Percentiles rank a stretch among this genome's conserved stretches.
phyloP scores from a whole-genome alignment of 2,113 vertebrate species.

The Myotis brandtii region DNA sequence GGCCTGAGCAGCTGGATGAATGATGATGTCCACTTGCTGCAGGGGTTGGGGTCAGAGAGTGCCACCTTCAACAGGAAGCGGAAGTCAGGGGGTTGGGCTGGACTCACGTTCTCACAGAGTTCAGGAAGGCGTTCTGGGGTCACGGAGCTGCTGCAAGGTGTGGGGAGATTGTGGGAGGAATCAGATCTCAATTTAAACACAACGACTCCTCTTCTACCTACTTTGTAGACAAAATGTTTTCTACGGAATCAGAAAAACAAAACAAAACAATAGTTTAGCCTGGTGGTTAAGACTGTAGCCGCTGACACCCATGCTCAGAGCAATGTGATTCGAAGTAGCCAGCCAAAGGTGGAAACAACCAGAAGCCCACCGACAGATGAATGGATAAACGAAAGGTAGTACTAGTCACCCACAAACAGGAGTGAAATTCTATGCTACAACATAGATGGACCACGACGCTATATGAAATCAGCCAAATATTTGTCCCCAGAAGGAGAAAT shows the following conservation, averaged over 20 bases:
- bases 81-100: background rate
- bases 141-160: accelerated
- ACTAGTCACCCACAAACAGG: background rate
- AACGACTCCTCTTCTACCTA: background rate
- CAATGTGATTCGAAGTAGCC: background rate
- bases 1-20: background rate
- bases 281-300: background rate
- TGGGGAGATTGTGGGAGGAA: background rate
- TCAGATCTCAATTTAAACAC: background rate
- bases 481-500: background rate
- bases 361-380: background rate
- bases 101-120: background rate
- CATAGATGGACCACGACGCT: accelerated
- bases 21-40: background rate
- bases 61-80: background rate
- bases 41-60: no score
- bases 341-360: background rate
- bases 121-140: background rate
- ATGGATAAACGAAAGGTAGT: background rate
- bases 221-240: background rate
- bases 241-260: background rate
- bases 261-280: background rate
- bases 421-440: background rate
- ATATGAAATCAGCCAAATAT: background rate
- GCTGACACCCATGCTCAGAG: background rate